phyloP scores from a whole-genome alignment of 2,113 vertebrate genomes.

The Neofelis nebulosa region DNA sequence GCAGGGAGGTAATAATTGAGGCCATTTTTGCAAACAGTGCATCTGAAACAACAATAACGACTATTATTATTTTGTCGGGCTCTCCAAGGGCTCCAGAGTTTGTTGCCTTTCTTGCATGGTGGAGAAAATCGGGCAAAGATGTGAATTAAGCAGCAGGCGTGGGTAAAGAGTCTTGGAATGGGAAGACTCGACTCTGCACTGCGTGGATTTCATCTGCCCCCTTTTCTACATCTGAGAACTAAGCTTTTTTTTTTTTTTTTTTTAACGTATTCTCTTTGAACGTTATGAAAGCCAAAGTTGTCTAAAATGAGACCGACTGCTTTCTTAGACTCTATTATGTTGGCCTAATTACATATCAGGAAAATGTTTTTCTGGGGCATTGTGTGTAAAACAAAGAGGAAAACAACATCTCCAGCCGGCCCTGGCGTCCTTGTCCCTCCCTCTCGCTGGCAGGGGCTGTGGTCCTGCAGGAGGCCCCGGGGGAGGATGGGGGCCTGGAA shows the following conservation, averaged over 20 bases:
- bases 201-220: slow-evolving; percentile 20
- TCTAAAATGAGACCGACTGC: slow-evolving; percentile 67
- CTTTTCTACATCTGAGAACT: slow-evolving; percentile 55
- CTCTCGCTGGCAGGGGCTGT: not conserved
- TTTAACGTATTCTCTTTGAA: slow-evolving; percentile 66
- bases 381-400: slow-evolving; percentile 75
- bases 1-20: not conserved
- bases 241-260: not conserved
- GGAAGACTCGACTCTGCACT: not conserved
- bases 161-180: not conserved
- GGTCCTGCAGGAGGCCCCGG: not conserved
- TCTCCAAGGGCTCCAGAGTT: not conserved
- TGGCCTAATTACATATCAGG: slow-evolving; percentile 78
- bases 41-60: not conserved
- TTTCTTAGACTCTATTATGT: slow-evolving; percentile 74
- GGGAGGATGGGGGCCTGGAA: not conserved
- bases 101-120: not conserved
- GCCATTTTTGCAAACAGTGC: not conserved
- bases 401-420: slow-evolving; percentile 41
- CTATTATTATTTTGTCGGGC: not conserved
- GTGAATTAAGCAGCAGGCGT: not conserved
- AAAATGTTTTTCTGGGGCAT: slow-evolving; percentile 76
- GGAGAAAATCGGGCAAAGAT: slow-evolving; percentile 17
- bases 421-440: slow-evolving; percentile 35
- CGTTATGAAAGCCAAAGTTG: slow-evolving; percentile 63